Base-by-base conservation (phyloP, 2,888 invertebrate species). In the Aphidius colemani region DNA sequence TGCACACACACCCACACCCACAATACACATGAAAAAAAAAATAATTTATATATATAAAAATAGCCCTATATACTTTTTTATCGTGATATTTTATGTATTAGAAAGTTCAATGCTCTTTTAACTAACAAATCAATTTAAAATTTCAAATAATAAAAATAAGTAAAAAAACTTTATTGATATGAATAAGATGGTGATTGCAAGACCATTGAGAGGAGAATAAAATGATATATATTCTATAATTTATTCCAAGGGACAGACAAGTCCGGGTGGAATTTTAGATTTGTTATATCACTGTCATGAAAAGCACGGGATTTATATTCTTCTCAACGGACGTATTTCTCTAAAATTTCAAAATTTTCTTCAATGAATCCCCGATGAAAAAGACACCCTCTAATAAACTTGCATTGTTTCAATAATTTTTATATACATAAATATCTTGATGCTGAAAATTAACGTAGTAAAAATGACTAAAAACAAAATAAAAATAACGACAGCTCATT, bases 161-260 rank as follows among this genome's bases (percentile, higher is more conserved):
- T 30, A 30, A 5, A 30, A 5, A 30, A 30, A 30, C 4, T 30
- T 30, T 30, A 30, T 3, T 59, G 64, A 64, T 64, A 70, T 78
- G 80, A 80, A 80, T 80, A 76, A 73, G 68, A 61, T 78, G 72
- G 78, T 80, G 80, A 80, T 80, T 80, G 80, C 75, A 30, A 3
- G 64, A 56, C 64, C 70, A 76, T 78, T 74, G 75, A 30, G 5
- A 30, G 3, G 72, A 72, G 66, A 72, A 73, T 74, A 72, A 79
- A 68, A 78, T 75, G 73, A 30, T 30, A 18, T 18, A 3, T 18
- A 30, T 30, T 30, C 3, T 30, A 30, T 77, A 77, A 80, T 80
- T 80, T 80, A 76, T 73, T 74, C 76, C 30, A 68, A 63, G 69
- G 71, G 70, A 70, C 74, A 68, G 5, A 30, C 30, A 30, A 64